phyloP scores from a whole-genome alignment of 2,797 vertebrate species.

The Dendrocincla fuliginosa region DNA sequence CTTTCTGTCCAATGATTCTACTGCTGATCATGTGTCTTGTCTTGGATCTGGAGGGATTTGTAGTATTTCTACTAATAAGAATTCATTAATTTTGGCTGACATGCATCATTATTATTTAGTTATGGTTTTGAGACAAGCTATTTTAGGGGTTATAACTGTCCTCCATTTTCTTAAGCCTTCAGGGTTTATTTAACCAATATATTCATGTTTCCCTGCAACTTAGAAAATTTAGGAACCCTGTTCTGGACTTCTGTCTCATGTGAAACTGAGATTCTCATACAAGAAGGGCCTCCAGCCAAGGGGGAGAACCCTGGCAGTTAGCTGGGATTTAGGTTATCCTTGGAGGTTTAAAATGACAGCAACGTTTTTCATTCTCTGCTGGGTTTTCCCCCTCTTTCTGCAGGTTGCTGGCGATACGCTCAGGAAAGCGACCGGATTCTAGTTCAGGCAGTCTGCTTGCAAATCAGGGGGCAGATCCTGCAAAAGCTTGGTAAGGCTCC shows the following conservation, averaged over 20 bases:
- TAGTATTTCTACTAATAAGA: background rate
- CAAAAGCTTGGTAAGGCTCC: slow-evolving; percentile 87
- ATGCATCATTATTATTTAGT: background rate
- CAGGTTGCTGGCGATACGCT: slow-evolving; percentile 89
- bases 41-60: background rate
- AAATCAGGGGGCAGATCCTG: slow-evolving; percentile 92
- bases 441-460: slow-evolving; percentile 91
- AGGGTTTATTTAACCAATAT: background rate
- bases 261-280: background rate
- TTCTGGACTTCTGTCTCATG: background rate
- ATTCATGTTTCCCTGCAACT: background rate
- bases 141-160: background rate
- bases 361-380: background rate
- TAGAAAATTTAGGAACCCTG: background rate
- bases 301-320: background rate
- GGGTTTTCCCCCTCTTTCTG: background rate
- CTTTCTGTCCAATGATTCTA: background rate
- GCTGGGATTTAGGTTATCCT: background rate
- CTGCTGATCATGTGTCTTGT: background rate
- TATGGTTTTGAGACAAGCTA: background rate
- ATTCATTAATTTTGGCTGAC: background rate
- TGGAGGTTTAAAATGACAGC: background rate
- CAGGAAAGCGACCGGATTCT: slow-evolving; percentile 84
- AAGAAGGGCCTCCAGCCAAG: background rate
- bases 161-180: background rate